phyloP scores from a whole-genome alignment of 2,113 vertebrate genomes.

The Leptosomus discolor region DNA sequence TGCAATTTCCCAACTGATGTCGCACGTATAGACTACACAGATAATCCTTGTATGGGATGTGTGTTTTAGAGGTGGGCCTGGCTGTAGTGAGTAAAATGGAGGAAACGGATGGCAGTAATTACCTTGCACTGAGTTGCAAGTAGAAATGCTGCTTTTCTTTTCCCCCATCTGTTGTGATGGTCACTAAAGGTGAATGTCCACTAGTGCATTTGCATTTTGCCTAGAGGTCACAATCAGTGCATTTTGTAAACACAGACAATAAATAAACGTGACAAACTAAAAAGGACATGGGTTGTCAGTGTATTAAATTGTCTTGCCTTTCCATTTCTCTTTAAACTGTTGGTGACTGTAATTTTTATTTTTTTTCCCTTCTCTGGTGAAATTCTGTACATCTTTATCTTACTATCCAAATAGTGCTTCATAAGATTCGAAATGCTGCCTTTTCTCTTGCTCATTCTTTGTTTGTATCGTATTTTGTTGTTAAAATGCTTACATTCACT shows the following conservation, averaged over 20 bases:
- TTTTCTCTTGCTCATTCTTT: constrained; percentile 1
- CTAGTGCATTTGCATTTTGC: not conserved
- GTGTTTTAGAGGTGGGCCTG: not conserved
- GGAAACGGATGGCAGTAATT: not conserved
- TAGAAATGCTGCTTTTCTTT: not conserved
- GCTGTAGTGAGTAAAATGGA: not conserved
- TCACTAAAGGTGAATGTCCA: not conserved
- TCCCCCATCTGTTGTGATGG: not conserved
- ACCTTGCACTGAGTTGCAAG: not conserved
- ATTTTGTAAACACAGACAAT: not conserved
- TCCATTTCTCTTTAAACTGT: not conserved
- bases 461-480: constrained; percentile 48
- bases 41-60: not conserved
- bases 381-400: constrained; percentile 7
- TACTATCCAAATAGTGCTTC: constrained; percentile 18
- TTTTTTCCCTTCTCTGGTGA: not conserved
- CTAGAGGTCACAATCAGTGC: not conserved
- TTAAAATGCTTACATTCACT: constrained; percentile 71
- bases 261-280: not conserved
- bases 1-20: not conserved
- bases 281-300: not conserved
- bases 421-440: constrained; percentile 26
- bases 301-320: not conserved
- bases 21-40: not conserved
- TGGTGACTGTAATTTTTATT: not conserved